A percentile compares a stretch with the other conserved stretches of the same genome.
These are phyloP conservation scores for Timema cristinae DNA, from an alignment of 2,888 invertebrate species.

Conservation along the genomic window DNA sequence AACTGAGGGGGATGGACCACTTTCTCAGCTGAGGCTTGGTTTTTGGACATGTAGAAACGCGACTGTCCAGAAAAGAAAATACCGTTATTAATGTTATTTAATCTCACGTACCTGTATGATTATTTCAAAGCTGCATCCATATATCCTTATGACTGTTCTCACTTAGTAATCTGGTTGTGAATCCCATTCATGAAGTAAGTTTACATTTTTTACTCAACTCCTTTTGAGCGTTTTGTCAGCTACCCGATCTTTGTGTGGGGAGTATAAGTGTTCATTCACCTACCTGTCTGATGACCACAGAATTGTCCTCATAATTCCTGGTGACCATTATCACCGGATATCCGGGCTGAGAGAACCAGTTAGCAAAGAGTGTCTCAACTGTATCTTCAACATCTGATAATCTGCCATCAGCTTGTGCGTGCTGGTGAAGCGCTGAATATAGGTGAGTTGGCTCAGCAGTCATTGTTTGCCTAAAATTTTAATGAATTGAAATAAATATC, in stretches of 20 bases:
- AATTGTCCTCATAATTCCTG: slow-evolving; percentile 47
- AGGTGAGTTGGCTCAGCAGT: slow-evolving; percentile 45
- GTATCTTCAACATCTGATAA: slow-evolving; percentile 39
- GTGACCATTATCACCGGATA: slow-evolving; percentile 61
- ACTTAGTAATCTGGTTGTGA: no score
- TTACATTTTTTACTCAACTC: no score
- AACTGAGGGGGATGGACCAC: slow-evolving; percentile 17
- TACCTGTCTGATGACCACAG: slow-evolving; percentile 22
- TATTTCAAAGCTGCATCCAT: no score
- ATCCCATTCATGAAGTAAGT: no score
- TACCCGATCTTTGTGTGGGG: no score
- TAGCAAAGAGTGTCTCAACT: slow-evolving; percentile 59
- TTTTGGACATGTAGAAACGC: no score
- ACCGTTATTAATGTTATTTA: no score
- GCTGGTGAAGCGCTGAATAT: slow-evolving; percentile 54
- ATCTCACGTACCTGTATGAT: no score
- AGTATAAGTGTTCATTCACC: not conserved
- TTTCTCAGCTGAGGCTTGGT: no score
- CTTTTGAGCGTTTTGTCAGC: no score
- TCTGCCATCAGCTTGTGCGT: slow-evolving; percentile 38
- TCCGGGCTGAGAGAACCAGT: slow-evolving; percentile 69
- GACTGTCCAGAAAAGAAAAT: no score
- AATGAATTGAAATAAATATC: not conserved
- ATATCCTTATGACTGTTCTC: no score
- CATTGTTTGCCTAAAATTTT: not conserved